Conservation (phyloP, 2,888 invertebrate genomes). For the Agapetus fuscipes region DNA sequence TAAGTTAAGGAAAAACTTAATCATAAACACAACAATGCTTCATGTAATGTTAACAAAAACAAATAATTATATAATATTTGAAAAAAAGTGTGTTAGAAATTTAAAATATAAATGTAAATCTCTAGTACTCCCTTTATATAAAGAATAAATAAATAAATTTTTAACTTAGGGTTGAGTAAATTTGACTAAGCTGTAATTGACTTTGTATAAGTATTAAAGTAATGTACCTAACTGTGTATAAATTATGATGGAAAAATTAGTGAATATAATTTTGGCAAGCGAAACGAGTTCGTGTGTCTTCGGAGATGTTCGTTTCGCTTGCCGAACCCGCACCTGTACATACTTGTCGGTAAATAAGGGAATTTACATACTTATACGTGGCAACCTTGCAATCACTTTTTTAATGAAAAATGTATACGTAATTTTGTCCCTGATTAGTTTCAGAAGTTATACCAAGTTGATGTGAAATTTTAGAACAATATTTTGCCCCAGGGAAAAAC, state of each 20-base stretch:
- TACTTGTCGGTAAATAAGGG: constrained; percentile 8
- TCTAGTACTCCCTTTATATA: constrained; percentile 13
- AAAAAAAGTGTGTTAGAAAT: constrained; percentile 19
- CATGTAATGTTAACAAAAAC: constrained; percentile 18
- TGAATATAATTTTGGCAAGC: neutral
- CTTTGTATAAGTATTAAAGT: constrained; percentile 8
- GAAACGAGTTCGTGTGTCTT: neutral
- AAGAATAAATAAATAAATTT: constrained; percentile 15
- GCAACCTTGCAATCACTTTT: constrained; percentile 8
- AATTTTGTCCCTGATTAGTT: too few relatives aligned
- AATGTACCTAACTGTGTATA: constrained; percentile 16
- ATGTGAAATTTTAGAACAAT: too few relatives aligned
- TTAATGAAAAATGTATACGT: constrained; percentile 19
- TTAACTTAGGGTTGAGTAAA: constrained; percentile 10
- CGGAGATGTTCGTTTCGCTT: neutral
- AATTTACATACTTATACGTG: too few relatives aligned
- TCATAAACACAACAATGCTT: constrained; percentile 13
- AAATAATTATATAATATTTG: constrained; percentile 16
- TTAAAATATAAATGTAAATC: constrained; percentile 19
- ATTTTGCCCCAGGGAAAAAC: too few relatives aligned
- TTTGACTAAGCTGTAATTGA: constrained; percentile 18
- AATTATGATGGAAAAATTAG: constrained; percentile 17
- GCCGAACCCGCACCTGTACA: constrained; percentile 11
- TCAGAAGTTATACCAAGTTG: too few relatives aligned
- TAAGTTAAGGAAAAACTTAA: constrained; percentile 14